Conservation (phyloP, 2,113 vertebrate species). For the Prionailurus viverrinus region DNA sequence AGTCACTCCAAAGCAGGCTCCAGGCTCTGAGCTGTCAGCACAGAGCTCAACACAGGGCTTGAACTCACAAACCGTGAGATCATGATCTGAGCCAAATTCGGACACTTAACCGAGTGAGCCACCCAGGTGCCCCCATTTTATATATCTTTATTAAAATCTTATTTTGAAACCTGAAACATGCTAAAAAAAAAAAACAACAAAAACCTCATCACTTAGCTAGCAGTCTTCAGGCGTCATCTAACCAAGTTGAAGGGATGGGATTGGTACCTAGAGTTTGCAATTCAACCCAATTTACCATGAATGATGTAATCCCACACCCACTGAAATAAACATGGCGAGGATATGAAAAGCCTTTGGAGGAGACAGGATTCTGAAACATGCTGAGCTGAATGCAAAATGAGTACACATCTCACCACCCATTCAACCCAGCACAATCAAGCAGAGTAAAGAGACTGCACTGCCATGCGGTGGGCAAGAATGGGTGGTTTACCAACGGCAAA, state of each 20-base stretch:
- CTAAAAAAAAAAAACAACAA: not conserved
- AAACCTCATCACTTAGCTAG: not conserved
- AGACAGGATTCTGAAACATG: not conserved
- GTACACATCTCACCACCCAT: not conserved
- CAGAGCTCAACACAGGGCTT: no score
- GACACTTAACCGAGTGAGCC: no score
- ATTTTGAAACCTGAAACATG: slow-evolving; percentile 50
- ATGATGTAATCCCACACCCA: slow-evolving; percentile 8
- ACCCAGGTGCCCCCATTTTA: no score
- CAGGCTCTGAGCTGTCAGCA: no score
- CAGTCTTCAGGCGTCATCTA: slow-evolving; percentile 52
- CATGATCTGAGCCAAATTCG: no score
- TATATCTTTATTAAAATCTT: slow-evolving; percentile 43
- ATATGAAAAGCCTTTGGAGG: not conserved
- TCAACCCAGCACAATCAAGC: not conserved
- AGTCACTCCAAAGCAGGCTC: no score
- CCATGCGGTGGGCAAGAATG: not conserved
- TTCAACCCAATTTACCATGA: slow-evolving; percentile 35
- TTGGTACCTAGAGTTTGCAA: slow-evolving; percentile 31
- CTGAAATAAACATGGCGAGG: not conserved
- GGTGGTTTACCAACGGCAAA: slow-evolving; percentile 37
- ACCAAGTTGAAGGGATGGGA: not conserved
- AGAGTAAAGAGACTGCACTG: not conserved
- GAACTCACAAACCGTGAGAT: no score
- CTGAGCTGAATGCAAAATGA: slow-evolving; percentile 32